Base-by-base conservation (phyloP, 2,888 invertebrate genomes). In the Kryphioiulus occultus region DNA sequence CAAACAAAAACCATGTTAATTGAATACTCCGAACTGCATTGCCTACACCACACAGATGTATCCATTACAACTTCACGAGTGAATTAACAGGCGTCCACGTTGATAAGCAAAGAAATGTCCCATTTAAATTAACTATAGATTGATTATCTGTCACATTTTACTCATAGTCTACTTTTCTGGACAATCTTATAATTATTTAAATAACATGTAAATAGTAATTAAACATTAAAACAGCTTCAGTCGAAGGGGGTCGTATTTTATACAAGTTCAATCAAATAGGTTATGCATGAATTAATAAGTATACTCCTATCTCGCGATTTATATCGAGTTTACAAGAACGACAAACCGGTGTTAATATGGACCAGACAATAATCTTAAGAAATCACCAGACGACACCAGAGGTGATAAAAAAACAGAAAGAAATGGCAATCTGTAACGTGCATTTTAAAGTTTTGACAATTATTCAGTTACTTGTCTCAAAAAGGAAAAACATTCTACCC, bases 31-130 rank as follows among this genome's bases (percentile, higher is more conserved):
- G 3, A 5, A 9, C 3, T 39, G 9, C 39, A 39, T 39, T 39
- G 39, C 9, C 5, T 39, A 39, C 39, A 9, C 39, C n/a, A n/a
- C n/a, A n/a, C n/a, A 39, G 39, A 39, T 39, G 9, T 39, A 5
- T 39, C 39, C 39, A 39, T 39, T 39, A 7, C n/a, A 85, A 30
- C 19, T 3, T 85, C 19, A 42, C 85, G 19, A 35, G 7, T 32
- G n/a, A 42, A 44, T 17, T 85, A 42, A 39, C 44, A 22, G 10
- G 7, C 7, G 59, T 7, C 22, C 59, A 17, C 22, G 30, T 35
- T n/a, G 19, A 39, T 84, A 84, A 84, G 35, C 35, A 5, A 42
- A 84, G 26, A 84, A 84, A 59, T 59, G 59, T n/a, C 59, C 59
- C 59, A 59, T 59, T 59, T 59, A 59, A 59, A n/a, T 22, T 4